A percentile compares a stretch with the other conserved stretches of the same genome.
These are phyloP conservation scores for Scrobipalpa costella DNA, from an alignment of 2,888 invertebrate genomes.

Conservation along the genomic window DNA sequence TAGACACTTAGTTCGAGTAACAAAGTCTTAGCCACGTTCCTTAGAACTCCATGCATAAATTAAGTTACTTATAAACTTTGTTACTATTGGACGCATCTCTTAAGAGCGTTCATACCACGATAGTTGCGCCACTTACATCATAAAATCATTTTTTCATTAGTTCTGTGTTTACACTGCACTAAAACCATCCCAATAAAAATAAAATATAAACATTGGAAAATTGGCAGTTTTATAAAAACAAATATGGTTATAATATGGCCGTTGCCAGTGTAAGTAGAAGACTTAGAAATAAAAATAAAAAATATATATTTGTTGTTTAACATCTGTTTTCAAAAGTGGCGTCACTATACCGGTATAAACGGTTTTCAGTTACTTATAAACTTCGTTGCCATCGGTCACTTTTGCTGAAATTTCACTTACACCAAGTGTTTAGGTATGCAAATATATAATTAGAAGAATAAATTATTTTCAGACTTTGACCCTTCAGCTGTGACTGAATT, in stretches of 20 bases:
- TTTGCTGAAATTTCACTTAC: background rate
- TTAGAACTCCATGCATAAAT: constrained; percentile 47
- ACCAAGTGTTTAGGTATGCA: constrained; percentile 9
- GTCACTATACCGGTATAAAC: background rate
- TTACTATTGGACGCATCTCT: background rate
- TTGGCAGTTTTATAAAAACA: no score
- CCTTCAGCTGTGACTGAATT: background rate
- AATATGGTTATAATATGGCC: no score
- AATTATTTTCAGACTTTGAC: background rate
- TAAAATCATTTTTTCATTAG: background rate
- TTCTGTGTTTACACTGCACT: no score
- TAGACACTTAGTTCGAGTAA: constrained; percentile 31
- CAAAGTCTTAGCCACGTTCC: constrained; percentile 35
- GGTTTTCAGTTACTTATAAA: background rate
- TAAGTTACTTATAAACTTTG: constrained; percentile 39
- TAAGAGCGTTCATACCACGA: background rate
- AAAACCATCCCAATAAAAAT: no score
- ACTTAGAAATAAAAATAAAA: no score
- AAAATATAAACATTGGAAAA: no score
- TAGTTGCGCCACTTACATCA: background rate
- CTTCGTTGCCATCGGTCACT: background rate
- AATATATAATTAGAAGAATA: constrained; percentile 1
- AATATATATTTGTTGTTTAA: no score
- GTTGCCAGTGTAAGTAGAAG: no score
- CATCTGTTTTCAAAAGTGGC: no score